Base-by-base conservation (phyloP, 1,140 invertebrate genomes). In the Drosophila watanabei region DNA sequence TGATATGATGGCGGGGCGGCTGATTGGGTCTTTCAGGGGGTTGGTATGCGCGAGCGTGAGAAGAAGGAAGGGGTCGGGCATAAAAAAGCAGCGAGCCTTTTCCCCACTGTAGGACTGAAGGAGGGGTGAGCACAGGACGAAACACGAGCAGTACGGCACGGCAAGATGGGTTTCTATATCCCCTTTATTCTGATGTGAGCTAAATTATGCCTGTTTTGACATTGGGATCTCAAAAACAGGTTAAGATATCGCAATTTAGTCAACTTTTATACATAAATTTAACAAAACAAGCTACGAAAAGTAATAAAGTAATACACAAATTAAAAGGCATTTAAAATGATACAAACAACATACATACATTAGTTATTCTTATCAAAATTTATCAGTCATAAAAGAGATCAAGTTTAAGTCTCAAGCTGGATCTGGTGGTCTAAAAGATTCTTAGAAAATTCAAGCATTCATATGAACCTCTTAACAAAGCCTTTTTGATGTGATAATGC, bases 1-100 rank as follows among this genome's bases (percentile, higher is more conserved):
- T 85, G 82, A 85, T 86, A 75, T 69, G 82, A 85, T 75, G 76
- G 69, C 64, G 49, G 39, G 58, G 54, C 57, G 35, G 62, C 32
- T 39, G 76, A 46, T 43, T 39, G 64, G 41, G 65, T 24, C 32
- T 43, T 16, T 16, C 35, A 33, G 24, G 24, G 48, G 28, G 30
- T 37, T 73, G 58, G 51, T 48, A 49, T 20, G 24, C 14, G 58
- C 14, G 58, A 57, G 59, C 64, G 66, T 77, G 72, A 64, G 52
- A 71, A 68, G 72, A 71, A 68, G 72, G 30, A 14, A 68, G 85
- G 59, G 59, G 52, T 52, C 33, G 30, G 46, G 14, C 28, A 20
- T 32, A 41, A 54, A 58, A 65, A 61, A 49, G 24, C 24, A 32
- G 41, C 10, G 48, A 37, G 68, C 48, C 32, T 39, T 63, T 65